Evolutionary conservation across 2,888 invertebrate genomes (phyloP), one percentile per base, ranked within the genome.

Genomic region (Amaurobius ferox): DNA sequence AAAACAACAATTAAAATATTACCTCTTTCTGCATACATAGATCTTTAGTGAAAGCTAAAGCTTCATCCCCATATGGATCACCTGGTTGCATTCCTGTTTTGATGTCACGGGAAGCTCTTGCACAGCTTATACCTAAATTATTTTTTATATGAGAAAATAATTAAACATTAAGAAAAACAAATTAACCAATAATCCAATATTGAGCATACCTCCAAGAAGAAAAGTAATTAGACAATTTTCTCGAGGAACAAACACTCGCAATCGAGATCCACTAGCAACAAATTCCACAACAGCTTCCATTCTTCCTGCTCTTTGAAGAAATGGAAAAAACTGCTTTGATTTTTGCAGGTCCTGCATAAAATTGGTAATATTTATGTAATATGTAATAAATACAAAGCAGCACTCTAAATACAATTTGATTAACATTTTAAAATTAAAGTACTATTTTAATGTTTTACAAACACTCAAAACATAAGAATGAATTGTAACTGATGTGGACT

Each of bases 241-340:
- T 91, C 97, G 97, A 0, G 98, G 97, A 89, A 99, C 94, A 92
- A 95, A 99, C 9, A 99, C 91, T 88, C 99, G 94, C 90, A 99
- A 93, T 66, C 99, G 94, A 0, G 99, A 98, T 23, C 99, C 99
- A 90, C 97, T 97, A 0, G 98, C 96, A 0, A 99, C 97, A 91
- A 98, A 99, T 91, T 99, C 99, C 2, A 98, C 98, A 16, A 97
- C 94, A 3, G 96, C 98, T 91, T 98, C 97, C 67, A 96, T 95
- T 89, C 96, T 95, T 83, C 96, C 95, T 9, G 97, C 96, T 89
- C 98, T 94, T 92, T 97, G 97, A 90, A 99, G 94, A 90, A 97
- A 96, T 66, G 98, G 97, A 91, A 99, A 93, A 92, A 98, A 98
- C 91, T 97, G 96, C 91, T 96, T 97, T 1, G 96, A 95, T 90